phyloP scores from a whole-genome alignment of 1,140 invertebrate species.

The Drepana arcuata region DNA sequence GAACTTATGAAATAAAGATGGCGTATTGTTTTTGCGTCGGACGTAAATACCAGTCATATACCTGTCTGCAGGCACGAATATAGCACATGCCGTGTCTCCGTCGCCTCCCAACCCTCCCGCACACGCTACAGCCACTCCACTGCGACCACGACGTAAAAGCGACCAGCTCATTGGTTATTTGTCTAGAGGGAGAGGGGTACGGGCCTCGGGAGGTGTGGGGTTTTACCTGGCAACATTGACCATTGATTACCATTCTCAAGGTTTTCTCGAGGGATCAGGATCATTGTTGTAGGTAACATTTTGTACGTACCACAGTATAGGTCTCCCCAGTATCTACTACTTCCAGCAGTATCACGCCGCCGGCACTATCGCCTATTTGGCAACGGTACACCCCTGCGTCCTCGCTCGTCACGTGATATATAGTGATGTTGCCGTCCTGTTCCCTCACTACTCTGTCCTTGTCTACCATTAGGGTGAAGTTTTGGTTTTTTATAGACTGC shows the following conservation, averaged over 20 bases:
- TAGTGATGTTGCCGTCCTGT: conserved; percentile 16
- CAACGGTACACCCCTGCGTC: conserved; percentile 35
- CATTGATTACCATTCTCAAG: too few relatives aligned
- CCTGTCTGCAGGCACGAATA: too few relatives aligned
- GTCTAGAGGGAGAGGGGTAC: conserved; percentile 2
- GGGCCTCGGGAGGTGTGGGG: conserved; percentile 14
- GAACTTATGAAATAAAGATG: too few relatives aligned
- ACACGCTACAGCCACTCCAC: conserved; percentile 78
- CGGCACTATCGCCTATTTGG: conserved; percentile 7
- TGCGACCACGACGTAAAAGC: conserved; percentile 60
- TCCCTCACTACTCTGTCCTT: conserved; percentile 8
- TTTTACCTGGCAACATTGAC: conserved; percentile 22
- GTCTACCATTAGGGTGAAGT: conserved; percentile 13
- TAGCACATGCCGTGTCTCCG: conserved; percentile 73
- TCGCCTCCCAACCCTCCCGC: conserved; percentile 69
- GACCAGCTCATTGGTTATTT: neutral
- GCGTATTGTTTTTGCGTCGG: too few relatives aligned
- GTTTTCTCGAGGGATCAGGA: too few relatives aligned
- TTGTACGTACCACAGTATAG: conserved; percentile 21
- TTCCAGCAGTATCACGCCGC: conserved; percentile 24
- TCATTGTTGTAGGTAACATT: too few relatives aligned
- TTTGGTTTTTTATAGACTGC: conserved; percentile 10
- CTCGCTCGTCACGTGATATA: conserved; percentile 18
- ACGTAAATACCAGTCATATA: too few relatives aligned
- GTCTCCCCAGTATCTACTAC: conserved; percentile 16